Conservation (phyloP, 2,113 vertebrate species). For the Stegastes partitus region DNA sequence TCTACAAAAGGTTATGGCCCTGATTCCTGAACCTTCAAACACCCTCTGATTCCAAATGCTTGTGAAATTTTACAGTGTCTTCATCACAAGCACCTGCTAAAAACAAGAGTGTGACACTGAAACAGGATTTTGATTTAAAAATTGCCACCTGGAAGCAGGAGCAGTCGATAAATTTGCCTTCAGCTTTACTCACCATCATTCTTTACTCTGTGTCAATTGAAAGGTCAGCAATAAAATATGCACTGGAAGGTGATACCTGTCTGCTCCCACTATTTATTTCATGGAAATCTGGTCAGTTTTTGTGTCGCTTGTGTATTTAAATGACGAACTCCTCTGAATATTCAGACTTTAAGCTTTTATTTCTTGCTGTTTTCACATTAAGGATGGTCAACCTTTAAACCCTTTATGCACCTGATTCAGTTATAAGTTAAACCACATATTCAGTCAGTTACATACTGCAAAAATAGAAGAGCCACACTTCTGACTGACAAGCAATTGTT, state of each 20-base stretch:
- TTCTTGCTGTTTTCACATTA: background rate
- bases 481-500: conserved; percentile 29
- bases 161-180: conserved; percentile 1
- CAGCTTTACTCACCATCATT: conserved; percentile 8
- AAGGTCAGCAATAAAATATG: conserved; percentile 36
- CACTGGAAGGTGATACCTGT: conserved; percentile 14
- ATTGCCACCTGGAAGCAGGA: background rate
- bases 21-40: conserved; percentile 18
- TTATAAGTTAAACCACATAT: background rate
- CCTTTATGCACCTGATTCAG: background rate
- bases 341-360: background rate
- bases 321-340: background rate
- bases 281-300: background rate
- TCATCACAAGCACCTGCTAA: background rate
- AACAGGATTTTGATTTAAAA: conserved; percentile 27
- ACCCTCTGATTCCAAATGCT: conserved; percentile 27
- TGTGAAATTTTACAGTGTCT: conserved; percentile 3
- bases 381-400: background rate
- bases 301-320: background rate
- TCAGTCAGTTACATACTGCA: background rate
- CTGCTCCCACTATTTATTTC: conserved; percentile 17
- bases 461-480: background rate
- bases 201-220: background rate
- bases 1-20: background rate
- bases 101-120: conserved; percentile 9